Base-by-base conservation (phyloP, 2,888 invertebrate genomes). In the Aquatica leii region DNA sequence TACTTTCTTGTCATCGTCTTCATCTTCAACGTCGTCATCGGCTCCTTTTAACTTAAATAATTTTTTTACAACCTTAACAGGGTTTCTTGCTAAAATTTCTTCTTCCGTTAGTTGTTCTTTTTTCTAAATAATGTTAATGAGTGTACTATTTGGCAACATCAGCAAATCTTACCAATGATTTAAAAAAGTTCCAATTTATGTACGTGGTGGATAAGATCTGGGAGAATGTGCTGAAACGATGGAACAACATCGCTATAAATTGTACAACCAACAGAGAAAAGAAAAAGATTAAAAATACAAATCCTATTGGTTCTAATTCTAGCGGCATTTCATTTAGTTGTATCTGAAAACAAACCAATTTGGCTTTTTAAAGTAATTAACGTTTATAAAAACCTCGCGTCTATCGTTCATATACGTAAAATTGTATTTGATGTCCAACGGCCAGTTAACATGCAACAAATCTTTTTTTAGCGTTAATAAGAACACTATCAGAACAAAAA, bases 21-120 rank as follows among this genome's bases (percentile, higher is more conserved):
- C 92, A 71, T 93, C 93, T 74, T 93, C 92, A 73, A 92, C 91
- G 12, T 91, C 92, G 49, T 81, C 81, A 74, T 93, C 92, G 69
- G 93, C 86, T 31, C 92, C 93, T 76, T 91, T 90, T 60, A 94
- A 80, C 76, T 91, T 88, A 80, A 95, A 95, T 62, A 96, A 82
- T 76, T 94, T 90, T 78, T 92, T 89, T 0, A 93, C 95, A 75
- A 95, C 93, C 78, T 94, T 94, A 74, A 96, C 92, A 46, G 95
- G 95, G 83, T 96, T 93, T 82, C 92, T 92, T 76, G 93, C 91
- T 69, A 94, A 84, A 55, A 95, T 83, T 41, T 92, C 92, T 79
- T 95, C 94, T 79, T 92, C 91, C 15, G 92, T 91, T 71, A 92
- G 82, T 74, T 94, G 92, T 77, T 93, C 92, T 14, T 49, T 66